Evolutionary conservation across 1,140 invertebrate genomes (phyloP).

Genomic region (Hydropsyche tenuis): DNA sequence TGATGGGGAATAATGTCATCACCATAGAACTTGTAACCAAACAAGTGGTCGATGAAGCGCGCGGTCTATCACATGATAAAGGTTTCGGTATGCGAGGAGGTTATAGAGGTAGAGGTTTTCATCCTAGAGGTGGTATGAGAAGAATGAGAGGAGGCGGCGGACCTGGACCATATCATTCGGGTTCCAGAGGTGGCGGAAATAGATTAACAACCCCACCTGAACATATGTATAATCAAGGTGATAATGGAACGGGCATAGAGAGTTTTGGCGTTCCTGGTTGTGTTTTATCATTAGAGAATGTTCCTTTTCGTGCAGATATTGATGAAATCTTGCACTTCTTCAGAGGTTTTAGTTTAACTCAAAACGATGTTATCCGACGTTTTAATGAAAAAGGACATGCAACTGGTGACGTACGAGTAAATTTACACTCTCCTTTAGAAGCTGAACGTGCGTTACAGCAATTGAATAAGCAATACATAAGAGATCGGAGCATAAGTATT

Average conservation of each 20-base stretch:
- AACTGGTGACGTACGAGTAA: constrained; percentile 88
- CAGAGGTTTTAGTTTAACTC: constrained; percentile 73
- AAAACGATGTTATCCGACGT: constrained; percentile 80
- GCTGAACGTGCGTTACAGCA: constrained; percentile 74
- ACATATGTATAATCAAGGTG: constrained; percentile 55
- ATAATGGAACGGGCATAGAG: constrained; percentile 58
- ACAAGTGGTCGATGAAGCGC: constrained; percentile 57
- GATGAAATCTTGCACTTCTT: constrained; percentile 91
- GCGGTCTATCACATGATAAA: constrained; percentile 49
- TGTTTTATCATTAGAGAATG: constrained; percentile 82
- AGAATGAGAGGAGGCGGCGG: constrained; percentile 49
- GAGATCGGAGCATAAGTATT: constrained; percentile 56
- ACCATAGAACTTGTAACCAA: constrained; percentile 72
- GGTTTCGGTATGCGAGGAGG: constrained; percentile 50
- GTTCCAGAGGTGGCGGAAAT: constrained; percentile 49
- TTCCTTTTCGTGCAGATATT: constrained; percentile 83
- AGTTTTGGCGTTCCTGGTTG: constrained; percentile 81
- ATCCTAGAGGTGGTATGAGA: constrained; percentile 44
- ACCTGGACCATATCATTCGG: constrained; percentile 49
- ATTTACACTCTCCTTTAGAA: constrained; percentile 77
- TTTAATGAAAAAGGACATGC: constrained; percentile 85
- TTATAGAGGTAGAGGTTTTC: constrained; percentile 52
- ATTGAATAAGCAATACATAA: constrained; percentile 55
- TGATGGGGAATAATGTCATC: constrained; percentile 70
- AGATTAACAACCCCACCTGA: constrained; percentile 55